phyloP scores from a whole-genome alignment of 2,888 invertebrate species.

The Lochmaea capreae region DNA sequence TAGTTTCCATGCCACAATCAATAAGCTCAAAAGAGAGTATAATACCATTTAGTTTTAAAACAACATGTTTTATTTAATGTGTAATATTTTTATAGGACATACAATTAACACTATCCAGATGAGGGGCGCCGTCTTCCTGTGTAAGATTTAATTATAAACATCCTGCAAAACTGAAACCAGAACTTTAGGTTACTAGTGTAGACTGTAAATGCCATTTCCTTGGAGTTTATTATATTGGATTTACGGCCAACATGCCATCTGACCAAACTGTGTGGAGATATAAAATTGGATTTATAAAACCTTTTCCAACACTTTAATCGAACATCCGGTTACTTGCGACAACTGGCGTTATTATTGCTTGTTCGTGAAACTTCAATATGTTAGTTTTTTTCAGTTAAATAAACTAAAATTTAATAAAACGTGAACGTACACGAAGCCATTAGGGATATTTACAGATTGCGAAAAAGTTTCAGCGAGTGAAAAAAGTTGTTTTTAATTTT shows the following conservation, averaged over 20 bases:
- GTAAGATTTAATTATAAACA: constrained; percentile 19
- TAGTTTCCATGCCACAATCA: no score
- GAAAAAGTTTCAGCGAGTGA: no score
- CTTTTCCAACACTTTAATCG: neutral
- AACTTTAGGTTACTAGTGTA: constrained; percentile 15
- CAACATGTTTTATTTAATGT: no score
- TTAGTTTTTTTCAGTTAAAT: neutral
- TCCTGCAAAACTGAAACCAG: constrained; percentile 18
- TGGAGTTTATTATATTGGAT: constrained; percentile 26
- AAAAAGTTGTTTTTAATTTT: no score
- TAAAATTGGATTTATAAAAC: constrained; percentile 23
- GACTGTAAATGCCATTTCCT: constrained; percentile 24
- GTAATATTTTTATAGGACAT: neutral
- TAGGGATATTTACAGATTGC: neutral
- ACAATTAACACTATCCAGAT: neutral
- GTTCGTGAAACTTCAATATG: constrained; percentile 53
- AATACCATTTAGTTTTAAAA: no score
- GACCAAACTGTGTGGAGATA: constrained; percentile 9
- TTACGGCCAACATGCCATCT: constrained; percentile 20
- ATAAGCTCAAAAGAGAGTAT: no score
- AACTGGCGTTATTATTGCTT: constrained; percentile 32
- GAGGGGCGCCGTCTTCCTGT: neutral
- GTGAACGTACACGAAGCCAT: neutral
- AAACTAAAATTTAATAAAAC: neutral
- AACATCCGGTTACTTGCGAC: constrained; percentile 6